Percentiles rank a stretch among this genome's conserved stretches.
Evolutionary conservation across 2,888 invertebrate species (phyloP).

Genomic region (Drosophila nigritarsus): DNA sequence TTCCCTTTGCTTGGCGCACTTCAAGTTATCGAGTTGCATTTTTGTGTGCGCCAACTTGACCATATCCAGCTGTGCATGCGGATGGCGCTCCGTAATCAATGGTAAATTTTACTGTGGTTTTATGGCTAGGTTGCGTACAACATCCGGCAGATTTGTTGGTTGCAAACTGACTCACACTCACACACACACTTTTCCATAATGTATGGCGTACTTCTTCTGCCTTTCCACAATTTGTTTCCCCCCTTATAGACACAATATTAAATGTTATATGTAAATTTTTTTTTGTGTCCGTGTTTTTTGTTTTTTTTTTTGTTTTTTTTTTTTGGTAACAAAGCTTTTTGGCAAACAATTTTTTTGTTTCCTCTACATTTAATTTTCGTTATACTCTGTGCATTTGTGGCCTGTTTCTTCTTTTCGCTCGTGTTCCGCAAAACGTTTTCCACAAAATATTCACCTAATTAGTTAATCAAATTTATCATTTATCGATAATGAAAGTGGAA

Average conservation of each 20-base stretch:
- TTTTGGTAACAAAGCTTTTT: conserved; percentile 52
- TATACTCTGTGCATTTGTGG: conserved; percentile 8
- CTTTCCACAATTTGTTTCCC: conserved; percentile 38
- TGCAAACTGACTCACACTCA: conserved; percentile 7
- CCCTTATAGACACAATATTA: conserved; percentile 42
- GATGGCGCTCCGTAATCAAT: conserved; percentile 48
- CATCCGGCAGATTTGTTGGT: conserved; percentile 25
- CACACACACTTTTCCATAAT: background rate
- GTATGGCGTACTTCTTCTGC: conserved; percentile 4
- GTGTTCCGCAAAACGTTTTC: conserved; percentile 15
- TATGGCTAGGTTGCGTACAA: conserved; percentile 22
- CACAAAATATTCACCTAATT: background rate
- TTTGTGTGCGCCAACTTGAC: conserved; percentile 74
- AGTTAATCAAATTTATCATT: background rate
- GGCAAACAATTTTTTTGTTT: conserved; percentile 62
- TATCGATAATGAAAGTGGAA: background rate
- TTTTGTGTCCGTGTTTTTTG: background rate
- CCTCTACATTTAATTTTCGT: conserved; percentile 36
- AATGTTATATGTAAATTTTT: conserved; percentile 32
- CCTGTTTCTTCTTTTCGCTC: background rate
- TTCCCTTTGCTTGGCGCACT: conserved; percentile 8
- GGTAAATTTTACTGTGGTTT: conserved; percentile 44
- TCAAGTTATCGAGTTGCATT: conserved; percentile 40
- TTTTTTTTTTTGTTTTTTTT: background rate
- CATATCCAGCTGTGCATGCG: conserved; percentile 79